phyloP scores from a whole-genome alignment of 1,140 invertebrate genomes.

The Bilobella aurantiaca region DNA sequence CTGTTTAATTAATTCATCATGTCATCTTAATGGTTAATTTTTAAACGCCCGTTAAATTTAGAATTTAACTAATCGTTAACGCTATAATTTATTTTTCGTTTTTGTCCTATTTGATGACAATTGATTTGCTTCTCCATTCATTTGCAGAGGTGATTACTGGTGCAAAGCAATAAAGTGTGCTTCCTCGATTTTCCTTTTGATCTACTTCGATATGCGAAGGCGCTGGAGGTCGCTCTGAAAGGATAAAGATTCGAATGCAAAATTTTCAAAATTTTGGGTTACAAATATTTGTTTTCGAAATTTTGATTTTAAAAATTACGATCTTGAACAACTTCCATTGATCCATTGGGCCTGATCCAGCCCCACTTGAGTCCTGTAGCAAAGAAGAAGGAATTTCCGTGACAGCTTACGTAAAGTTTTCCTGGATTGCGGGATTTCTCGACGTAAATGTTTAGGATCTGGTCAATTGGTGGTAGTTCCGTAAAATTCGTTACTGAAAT shows the following conservation, averaged over 20 bases:
- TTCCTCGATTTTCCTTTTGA: slow-evolving; percentile 9
- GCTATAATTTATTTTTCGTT: no score
- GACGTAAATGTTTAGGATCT: slow-evolving; percentile 14
- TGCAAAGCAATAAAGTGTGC: slow-evolving; percentile 25
- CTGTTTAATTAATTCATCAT: neutral
- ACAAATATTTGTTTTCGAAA: neutral
- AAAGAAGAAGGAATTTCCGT: slow-evolving; percentile 29
- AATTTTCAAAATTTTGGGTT: no score
- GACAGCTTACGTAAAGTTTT: slow-evolving; percentile 17
- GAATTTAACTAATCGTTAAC: no score
- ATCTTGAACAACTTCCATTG: slow-evolving; percentile 18
- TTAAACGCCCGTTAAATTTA: neutral
- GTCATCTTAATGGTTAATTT: neutral
- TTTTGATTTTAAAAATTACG: slow-evolving; percentile 7
- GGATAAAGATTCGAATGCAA: no score
- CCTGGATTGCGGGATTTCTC: slow-evolving; percentile 5
- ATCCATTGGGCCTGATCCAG: slow-evolving; percentile 8
- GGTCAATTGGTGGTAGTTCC: slow-evolving; percentile 1
- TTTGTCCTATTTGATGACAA: slow-evolving; percentile 14
- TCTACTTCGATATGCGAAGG: slow-evolving; percentile 19
- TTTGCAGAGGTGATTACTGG: slow-evolving; percentile 25
- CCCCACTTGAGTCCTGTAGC: slow-evolving; percentile 29
- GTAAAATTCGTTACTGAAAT: slow-evolving; percentile 23
- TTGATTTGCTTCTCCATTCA: slow-evolving; percentile 27
- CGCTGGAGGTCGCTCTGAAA: slow-evolving; percentile 20